These are phyloP conservation scores for Helicolenus hilgendorfi DNA, from an alignment of 2,797 vertebrate species.

Conservation along the genomic window DNA sequence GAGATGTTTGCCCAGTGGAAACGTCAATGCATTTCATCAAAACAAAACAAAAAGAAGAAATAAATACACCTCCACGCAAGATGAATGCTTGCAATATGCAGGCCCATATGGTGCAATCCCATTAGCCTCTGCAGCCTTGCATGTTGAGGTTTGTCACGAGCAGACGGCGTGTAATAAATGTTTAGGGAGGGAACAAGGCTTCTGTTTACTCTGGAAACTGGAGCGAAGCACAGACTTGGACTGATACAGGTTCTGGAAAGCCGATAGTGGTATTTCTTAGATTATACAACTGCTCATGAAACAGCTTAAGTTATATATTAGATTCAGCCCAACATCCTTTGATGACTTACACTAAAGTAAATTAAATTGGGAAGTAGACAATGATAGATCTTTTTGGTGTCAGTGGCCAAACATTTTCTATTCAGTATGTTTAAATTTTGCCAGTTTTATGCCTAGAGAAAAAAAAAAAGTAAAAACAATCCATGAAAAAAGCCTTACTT, in stretches of 20 bases:
- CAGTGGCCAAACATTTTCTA: too few species aligned
- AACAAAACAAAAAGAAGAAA: slow-evolving; percentile 10
- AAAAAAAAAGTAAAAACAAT: too few species aligned
- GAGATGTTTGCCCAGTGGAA: slow-evolving; percentile 56
- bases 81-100: slow-evolving; percentile 70
- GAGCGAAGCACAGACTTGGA: slow-evolving; percentile 2
- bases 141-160: slow-evolving; percentile 70
- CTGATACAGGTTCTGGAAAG: background rate
- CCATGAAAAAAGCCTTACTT: too few species aligned
- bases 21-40: slow-evolving; percentile 59
- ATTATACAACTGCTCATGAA: background rate
- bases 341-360: background rate
- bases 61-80: slow-evolving; percentile 35
- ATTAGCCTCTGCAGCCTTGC: slow-evolving; percentile 73
- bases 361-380: background rate
- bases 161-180: slow-evolving; percentile 71
- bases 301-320: background rate
- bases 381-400: too few species aligned
- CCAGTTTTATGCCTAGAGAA: too few species aligned
- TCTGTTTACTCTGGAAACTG: slow-evolving; percentile 53
- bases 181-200: slow-evolving; percentile 40
- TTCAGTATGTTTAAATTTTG: too few species aligned
- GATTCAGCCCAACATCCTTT: too few species aligned
- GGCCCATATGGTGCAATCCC: slow-evolving; percentile 71
- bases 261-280: background rate